Percentiles rank a stretch among this genome's conserved stretches.
Evolutionary conservation across 1,140 invertebrate species (phyloP).

Genomic region (Heliconius himera): DNA sequence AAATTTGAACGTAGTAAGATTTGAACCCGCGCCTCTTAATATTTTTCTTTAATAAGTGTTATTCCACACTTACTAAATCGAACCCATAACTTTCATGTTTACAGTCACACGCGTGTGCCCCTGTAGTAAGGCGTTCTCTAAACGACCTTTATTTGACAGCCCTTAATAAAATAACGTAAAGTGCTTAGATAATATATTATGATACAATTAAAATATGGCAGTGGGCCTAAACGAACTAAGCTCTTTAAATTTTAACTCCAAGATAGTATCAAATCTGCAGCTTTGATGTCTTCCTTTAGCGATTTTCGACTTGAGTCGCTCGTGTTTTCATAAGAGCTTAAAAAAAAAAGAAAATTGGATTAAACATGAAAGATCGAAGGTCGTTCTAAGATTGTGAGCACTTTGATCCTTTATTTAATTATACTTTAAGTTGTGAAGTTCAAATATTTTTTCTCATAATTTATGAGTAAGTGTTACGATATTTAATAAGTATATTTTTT

Average conservation of each 20-base stretch:
- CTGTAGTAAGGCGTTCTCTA: too few species aligned
- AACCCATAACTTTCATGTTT: too few species aligned
- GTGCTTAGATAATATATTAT: conserved; percentile 5
- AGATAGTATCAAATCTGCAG: conserved; percentile 33
- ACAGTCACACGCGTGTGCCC: too few species aligned
- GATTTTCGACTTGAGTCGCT: conserved; percentile 60
- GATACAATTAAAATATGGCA: conserved; percentile 11
- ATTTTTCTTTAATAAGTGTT: too few species aligned
- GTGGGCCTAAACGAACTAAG: conserved; percentile 20
- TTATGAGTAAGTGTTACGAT: not conserved
- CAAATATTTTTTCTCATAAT: conserved; percentile 18
- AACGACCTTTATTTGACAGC: not conserved
- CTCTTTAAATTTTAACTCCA: conserved; percentile 15
- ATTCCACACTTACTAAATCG: too few species aligned
- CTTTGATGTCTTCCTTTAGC: conserved; percentile 58
- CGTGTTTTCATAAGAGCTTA: conserved; percentile 65
- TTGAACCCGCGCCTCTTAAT: too few species aligned
- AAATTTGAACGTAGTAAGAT: too few species aligned
- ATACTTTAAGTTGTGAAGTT: conserved; percentile 49
- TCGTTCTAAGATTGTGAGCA: conserved; percentile 48
- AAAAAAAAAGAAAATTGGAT: conserved; percentile 66
- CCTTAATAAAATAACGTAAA: not conserved
- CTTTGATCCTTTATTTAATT: conserved; percentile 66
- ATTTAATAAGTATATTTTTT: conserved; percentile 20
- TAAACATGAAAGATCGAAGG: conserved; percentile 67